Conservation (phyloP, 2,113 vertebrate genomes). For the Rhagologus leucostigma region DNA sequence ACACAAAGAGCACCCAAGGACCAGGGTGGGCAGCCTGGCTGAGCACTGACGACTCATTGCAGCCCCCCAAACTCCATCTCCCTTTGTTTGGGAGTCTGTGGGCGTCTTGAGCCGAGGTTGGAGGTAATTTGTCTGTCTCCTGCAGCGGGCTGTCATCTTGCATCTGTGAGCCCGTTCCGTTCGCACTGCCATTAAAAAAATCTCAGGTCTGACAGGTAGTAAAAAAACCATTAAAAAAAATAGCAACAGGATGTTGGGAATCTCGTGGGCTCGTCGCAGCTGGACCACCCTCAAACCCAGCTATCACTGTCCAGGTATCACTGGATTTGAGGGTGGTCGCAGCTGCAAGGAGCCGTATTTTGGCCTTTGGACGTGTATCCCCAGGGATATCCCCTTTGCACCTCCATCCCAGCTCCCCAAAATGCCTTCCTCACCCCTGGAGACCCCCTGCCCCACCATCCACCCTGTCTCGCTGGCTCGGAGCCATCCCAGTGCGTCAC, state of each 20-base stretch:
- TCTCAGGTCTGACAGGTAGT: conserved; percentile 64
- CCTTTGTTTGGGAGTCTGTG: conserved; percentile 39
- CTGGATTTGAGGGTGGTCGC: background rate
- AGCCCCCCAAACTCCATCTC: background rate
- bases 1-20: background rate
- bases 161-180: conserved; percentile 55
- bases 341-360: accelerated
- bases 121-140: conserved; percentile 66
- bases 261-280: background rate
- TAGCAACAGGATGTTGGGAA: background rate
- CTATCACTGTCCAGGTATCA: accelerated
- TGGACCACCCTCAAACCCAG: background rate
- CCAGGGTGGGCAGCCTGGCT: background rate
- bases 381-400: no score
- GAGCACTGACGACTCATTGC: background rate
- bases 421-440: background rate
- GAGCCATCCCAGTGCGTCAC: background rate
- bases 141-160: conserved; percentile 62
- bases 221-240: background rate
- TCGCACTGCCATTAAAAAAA: conserved; percentile 31
- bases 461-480: background rate
- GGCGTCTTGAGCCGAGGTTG: conserved; percentile 4
- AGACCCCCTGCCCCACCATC: background rate
- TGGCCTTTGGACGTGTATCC: background rate
- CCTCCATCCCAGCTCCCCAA: background rate